Conservation (phyloP, 2,113 vertebrate genomes). For the Cryptoleucopteryx plumbea region DNA sequence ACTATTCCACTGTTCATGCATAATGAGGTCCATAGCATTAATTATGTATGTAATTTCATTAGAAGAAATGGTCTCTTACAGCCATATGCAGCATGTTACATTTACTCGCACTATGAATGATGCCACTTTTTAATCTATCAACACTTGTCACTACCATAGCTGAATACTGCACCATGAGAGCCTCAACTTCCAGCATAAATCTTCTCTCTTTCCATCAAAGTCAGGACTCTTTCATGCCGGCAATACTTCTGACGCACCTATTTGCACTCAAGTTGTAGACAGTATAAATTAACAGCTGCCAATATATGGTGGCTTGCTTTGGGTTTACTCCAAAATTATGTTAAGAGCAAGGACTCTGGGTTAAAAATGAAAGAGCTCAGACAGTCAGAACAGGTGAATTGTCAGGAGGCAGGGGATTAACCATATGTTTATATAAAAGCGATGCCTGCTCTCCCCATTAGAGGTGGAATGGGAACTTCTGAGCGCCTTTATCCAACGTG, state of each 20-base stretch:
- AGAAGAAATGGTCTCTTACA: neutral
- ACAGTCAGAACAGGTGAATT: neutral
- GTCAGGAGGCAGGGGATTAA: neutral
- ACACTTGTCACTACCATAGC: neutral
- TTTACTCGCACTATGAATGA: neutral
- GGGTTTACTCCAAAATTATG: neutral
- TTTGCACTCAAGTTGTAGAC: neutral
- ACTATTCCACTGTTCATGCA: neutral
- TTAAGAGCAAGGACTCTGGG: neutral
- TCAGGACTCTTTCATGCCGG: neutral
- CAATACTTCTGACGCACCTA: neutral
- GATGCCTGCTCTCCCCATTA: neutral
- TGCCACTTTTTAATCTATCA: neutral
- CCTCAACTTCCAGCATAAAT: neutral
- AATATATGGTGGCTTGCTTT: neutral
- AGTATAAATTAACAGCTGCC: neutral
- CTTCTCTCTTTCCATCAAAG: neutral
- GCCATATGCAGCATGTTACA: neutral
- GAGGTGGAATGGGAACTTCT: neutral
- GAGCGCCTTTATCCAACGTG: neutral
- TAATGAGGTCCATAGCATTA: neutral
- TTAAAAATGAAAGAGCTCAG: neutral
- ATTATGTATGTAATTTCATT: slow-evolving; percentile 18
- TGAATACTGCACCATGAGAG: neutral
- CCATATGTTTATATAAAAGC: neutral